These are phyloP conservation scores for Lycopodina hypogea DNA, from an alignment of 37 sponge, comb jelly and placozoan species.

Conservation along the genomic window DNA sequence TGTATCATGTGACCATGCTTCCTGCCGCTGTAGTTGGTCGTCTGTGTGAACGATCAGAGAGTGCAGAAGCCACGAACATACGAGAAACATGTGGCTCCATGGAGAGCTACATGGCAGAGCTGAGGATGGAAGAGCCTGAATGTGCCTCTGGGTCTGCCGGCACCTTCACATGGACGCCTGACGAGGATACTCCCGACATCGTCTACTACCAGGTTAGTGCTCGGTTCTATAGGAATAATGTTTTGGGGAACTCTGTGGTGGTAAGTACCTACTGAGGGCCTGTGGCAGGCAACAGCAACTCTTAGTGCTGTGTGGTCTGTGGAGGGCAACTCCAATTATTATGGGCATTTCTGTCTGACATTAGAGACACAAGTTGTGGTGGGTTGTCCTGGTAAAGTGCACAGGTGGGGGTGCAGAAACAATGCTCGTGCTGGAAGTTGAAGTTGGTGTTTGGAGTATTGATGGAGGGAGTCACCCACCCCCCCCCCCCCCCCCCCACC, in stretches of 20 bases:
- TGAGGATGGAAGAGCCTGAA: neutral
- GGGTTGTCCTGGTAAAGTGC: too few species aligned
- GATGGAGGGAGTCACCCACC: too few species aligned
- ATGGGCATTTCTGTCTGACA: too few species aligned
- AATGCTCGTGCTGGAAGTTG: too few species aligned
- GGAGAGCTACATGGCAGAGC: slow-evolving; percentile 17
- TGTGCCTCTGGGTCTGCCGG: slow-evolving; percentile 19
- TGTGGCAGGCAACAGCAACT: neutral
- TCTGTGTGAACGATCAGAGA: slow-evolving; percentile 25
- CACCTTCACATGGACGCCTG: slow-evolving; percentile 48
- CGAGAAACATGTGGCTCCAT: slow-evolving; percentile 15
- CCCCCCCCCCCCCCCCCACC: too few species aligned
- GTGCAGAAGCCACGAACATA: neutral
- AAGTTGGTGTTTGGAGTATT: too few species aligned
- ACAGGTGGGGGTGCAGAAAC: too few species aligned
- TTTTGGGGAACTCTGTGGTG: too few species aligned
- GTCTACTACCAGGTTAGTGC: slow-evolving; percentile 58
- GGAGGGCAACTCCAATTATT: too few species aligned
- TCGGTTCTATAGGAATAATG: too few species aligned
- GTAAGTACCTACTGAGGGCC: neutral
- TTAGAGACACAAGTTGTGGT: too few species aligned
- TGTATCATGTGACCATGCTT: too few species aligned
- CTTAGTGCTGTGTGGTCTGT: neutral
- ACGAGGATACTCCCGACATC: slow-evolving; percentile 51
- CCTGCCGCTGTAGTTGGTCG: slow-evolving; percentile 36